Percentiles rank a stretch among this genome's conserved stretches.
Conservation (phyloP, 2,797 vertebrate genomes). For the Bufotes viridis region DNA sequence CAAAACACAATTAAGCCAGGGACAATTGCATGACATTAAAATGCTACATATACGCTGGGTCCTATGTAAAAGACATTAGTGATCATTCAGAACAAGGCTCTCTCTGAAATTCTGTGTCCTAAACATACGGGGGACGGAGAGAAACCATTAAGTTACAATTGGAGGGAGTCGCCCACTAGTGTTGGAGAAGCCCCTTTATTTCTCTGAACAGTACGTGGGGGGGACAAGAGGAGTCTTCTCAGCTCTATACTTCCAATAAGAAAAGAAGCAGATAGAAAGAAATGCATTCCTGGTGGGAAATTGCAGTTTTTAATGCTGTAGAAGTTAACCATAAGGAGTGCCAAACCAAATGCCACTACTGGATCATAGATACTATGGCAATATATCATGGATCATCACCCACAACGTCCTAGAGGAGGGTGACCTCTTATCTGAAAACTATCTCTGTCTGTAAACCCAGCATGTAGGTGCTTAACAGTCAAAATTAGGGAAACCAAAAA, state of each 20-base stretch:
- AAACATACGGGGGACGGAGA: constrained; percentile 13
- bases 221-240: not conserved
- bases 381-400: not conserved
- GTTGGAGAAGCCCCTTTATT: constrained; percentile 2
- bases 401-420: not conserved
- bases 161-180: not conserved
- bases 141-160: not conserved
- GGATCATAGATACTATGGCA: not conserved
- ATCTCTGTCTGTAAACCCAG: not conserved
- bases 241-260: not conserved
- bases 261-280: not conserved
- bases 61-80: constrained; percentile 74
- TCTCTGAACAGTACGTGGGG: not conserved
- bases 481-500: not conserved
- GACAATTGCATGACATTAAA: constrained; percentile 75
- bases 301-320: not conserved
- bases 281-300: not conserved
- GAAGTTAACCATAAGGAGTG: not conserved
- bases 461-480: not conserved
- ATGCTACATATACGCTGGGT: constrained; percentile 94
- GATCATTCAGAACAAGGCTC: constrained; percentile 68
- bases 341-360: not conserved
- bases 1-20: constrained; percentile 84
- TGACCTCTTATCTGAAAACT: not conserved
- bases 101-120: constrained; percentile 32